These are phyloP conservation scores for Myotis yumanensis DNA, from an alignment of 2,113 vertebrate genomes.

Conservation along the genomic window DNA sequence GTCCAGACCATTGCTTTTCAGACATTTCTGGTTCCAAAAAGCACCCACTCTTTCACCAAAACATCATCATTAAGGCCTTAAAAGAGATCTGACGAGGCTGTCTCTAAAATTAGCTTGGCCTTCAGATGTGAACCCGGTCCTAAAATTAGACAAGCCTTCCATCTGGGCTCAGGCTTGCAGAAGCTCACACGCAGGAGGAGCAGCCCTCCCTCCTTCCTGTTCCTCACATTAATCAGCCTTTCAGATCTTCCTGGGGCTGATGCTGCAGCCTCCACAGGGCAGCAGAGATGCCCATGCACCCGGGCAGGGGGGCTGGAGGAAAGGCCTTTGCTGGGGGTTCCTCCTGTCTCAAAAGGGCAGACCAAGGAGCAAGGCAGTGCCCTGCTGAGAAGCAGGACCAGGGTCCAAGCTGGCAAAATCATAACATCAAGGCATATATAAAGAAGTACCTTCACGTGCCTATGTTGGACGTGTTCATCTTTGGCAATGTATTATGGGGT, in stretches of 20 bases:
- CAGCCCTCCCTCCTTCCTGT: background rate
- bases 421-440: background rate
- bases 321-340: background rate
- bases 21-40: slow-evolving; percentile 52
- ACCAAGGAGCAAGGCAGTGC: background rate
- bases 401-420: background rate
- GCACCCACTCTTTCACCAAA: slow-evolving; percentile 29
- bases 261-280: background rate
- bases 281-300: background rate
- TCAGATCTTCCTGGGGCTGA: background rate
- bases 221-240: background rate
- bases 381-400: background rate
- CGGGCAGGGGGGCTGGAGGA: background rate
- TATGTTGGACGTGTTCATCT: background rate
- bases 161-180: slow-evolving; percentile 67
- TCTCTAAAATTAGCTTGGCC: slow-evolving; percentile 79
- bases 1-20: slow-evolving; percentile 2
- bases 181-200: background rate
- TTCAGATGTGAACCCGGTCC: slow-evolving; percentile 51
- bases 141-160: slow-evolving; percentile 80
- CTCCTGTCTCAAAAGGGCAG: background rate
- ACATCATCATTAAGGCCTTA: slow-evolving; percentile 53
- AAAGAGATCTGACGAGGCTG: slow-evolving; percentile 74
- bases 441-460: background rate
- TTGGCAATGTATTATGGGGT: background rate